A percentile compares a stretch with the other conserved stretches of the same genome.
phyloP scores from a whole-genome alignment of 1,140 invertebrate genomes.

The Caerostris darwini region DNA sequence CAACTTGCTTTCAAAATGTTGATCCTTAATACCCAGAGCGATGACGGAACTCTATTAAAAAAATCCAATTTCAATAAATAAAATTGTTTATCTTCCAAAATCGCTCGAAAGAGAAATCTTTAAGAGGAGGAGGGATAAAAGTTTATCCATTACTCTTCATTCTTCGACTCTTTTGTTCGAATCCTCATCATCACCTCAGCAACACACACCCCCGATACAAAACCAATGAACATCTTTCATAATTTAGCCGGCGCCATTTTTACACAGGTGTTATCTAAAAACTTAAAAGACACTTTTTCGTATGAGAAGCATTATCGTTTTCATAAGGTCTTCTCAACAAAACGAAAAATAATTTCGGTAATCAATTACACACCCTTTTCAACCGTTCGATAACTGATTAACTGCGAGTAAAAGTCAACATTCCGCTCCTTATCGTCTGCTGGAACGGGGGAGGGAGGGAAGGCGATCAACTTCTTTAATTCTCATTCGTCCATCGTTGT shows the following conservation, averaged over 20 bases:
- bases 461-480: conserved; percentile 50
- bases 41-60: not conserved
- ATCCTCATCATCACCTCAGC: conserved; percentile 31
- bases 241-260: conserved; percentile 52
- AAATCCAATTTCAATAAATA: conserved; percentile 43
- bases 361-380: conserved; percentile 67
- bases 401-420: conserved; percentile 67
- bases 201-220: not conserved
- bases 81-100: conserved; percentile 46
- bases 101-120: not conserved
- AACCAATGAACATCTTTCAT: conserved; percentile 65
- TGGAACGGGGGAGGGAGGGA: not conserved
- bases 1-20: not conserved
- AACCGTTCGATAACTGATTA: conserved; percentile 73
- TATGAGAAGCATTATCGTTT: conserved; percentile 32
- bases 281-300: conserved; percentile 59
- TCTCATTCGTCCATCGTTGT: conserved; percentile 38
- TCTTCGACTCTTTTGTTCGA: conserved; percentile 35
- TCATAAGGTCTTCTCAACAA: conserved; percentile 4
- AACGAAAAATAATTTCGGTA: conserved; percentile 76
- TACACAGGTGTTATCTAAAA: conserved; percentile 77
- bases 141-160: conserved; percentile 68
- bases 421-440: conserved; percentile 53
- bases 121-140: conserved; percentile 1
- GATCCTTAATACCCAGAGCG: conserved; percentile 7